phyloP scores from a whole-genome alignment of 2,888 invertebrate genomes.

The Enchytraeus crypticus region DNA sequence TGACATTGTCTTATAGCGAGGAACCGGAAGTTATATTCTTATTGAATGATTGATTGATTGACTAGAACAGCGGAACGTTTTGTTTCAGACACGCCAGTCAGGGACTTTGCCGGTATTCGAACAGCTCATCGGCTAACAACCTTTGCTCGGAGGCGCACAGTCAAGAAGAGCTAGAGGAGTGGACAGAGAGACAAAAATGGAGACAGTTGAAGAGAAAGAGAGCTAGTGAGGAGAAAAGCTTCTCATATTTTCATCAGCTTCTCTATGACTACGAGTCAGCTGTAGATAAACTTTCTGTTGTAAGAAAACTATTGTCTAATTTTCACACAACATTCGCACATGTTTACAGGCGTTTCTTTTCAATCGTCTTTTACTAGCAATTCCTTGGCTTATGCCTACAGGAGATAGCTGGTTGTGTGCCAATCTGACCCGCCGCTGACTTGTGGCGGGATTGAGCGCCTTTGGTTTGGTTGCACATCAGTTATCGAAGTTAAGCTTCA shows the following conservation, averaged over 20 bases:
- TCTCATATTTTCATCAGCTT: constrained; percentile 41
- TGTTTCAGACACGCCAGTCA: constrained; percentile 28
- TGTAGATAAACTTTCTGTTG: constrained; percentile 34
- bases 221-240: constrained; percentile 37
- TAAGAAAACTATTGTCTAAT: constrained; percentile 35
- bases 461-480: too few relatives aligned
- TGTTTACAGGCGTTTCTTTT: too few relatives aligned
- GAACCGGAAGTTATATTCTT: constrained; percentile 31
- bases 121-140: constrained; percentile 40
- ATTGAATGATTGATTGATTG: constrained; percentile 33
- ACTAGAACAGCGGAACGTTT: background rate
- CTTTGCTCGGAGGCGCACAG: constrained; percentile 41
- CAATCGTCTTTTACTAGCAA: too few relatives aligned
- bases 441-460: too few relatives aligned
- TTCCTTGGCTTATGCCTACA: too few relatives aligned
- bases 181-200: constrained; percentile 42
- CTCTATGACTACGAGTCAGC: constrained; percentile 36
- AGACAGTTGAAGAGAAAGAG: constrained; percentile 40
- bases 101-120: constrained; percentile 34
- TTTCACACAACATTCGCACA: constrained; percentile 25
- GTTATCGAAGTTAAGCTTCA: too few relatives aligned
- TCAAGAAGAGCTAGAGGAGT: constrained; percentile 44
- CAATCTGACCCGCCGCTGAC: too few relatives aligned
- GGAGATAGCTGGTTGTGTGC: too few relatives aligned
- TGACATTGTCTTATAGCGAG: too few relatives aligned